Percentiles rank a stretch among this genome's conserved stretches.
Conservation (phyloP, 2,797 vertebrate genomes). For the Hemitrygon akajei region DNA sequence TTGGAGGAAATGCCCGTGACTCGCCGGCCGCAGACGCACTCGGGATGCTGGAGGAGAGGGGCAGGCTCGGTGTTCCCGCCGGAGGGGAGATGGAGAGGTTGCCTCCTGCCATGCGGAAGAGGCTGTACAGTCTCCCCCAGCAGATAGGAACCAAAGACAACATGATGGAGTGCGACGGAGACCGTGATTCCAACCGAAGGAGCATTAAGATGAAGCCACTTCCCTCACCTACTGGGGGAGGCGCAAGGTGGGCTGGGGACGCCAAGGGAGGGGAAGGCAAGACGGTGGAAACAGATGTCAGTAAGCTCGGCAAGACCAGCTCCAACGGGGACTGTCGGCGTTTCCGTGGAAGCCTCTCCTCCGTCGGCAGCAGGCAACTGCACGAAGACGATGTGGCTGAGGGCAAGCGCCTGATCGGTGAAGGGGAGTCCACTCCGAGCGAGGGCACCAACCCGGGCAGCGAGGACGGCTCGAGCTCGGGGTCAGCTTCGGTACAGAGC, state of each 20-base stretch:
- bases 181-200: conserved; percentile 82
- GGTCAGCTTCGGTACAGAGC: conserved; percentile 56
- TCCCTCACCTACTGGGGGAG: conserved; percentile 69
- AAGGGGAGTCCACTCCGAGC: conserved; percentile 69
- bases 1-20: conserved; percentile 24
- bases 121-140: conserved; percentile 96
- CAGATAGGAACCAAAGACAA: conserved; percentile 85
- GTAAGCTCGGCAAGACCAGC: conserved; percentile 73
- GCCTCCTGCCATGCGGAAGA: conserved; percentile 95
- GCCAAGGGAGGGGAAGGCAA: conserved; percentile 66
- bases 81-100: conserved; percentile 80
- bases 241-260: conserved; percentile 64
- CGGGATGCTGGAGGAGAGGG: conserved; percentile 52
- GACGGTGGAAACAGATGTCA: conserved; percentile 79
- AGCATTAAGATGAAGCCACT: conserved; percentile 83
- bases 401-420: conserved; percentile 76
- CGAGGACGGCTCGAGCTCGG: conserved; percentile 57
- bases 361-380: conserved; percentile 70
- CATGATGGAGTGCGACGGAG: conserved; percentile 68
- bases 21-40: conserved; percentile 54
- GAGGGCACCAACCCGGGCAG: conserved; percentile 65
- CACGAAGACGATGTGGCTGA: conserved; percentile 78
- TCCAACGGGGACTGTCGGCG: conserved; percentile 93
- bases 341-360: conserved; percentile 89
- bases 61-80: conserved; percentile 50